Evolutionary conservation across 1,140 invertebrate genomes (phyloP).

Genomic region (Drosophila leontia): DNA sequence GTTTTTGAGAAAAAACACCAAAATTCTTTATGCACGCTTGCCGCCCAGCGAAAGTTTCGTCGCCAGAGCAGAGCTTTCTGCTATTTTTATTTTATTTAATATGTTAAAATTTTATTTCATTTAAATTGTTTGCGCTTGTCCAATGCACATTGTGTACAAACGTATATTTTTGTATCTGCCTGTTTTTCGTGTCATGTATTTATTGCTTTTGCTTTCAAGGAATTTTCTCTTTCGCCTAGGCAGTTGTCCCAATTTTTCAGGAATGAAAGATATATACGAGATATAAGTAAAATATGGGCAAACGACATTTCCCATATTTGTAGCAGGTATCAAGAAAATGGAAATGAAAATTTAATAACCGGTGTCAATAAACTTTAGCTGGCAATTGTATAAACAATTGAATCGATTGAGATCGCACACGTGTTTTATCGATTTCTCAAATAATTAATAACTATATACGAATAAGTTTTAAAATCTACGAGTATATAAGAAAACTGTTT

Average conservation of each 20-base stretch:
- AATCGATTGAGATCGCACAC: constrained; percentile 26
- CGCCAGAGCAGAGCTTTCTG: constrained; percentile 59
- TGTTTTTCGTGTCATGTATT: constrained; percentile 39
- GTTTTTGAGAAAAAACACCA: constrained; percentile 48
- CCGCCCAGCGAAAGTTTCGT: constrained; percentile 59
- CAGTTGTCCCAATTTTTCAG: constrained; percentile 54
- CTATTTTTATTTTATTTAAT: constrained; percentile 63
- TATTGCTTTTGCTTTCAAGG: constrained; percentile 53
- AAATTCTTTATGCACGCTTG: constrained; percentile 48
- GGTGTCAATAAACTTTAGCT: constrained; percentile 68
- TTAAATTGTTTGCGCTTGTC: constrained; percentile 39
- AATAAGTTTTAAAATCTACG: not conserved
- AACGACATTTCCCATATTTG: constrained; percentile 3
- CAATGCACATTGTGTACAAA: constrained; percentile 22
- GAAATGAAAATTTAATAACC: constrained; percentile 38
- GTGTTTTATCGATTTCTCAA: constrained; percentile 14
- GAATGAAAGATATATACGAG: constrained; percentile 15
- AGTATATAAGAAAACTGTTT: not conserved
- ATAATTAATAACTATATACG: not conserved
- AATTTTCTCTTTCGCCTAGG: constrained; percentile 38
- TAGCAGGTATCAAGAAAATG: constrained; percentile 1
- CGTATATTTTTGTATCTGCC: constrained; percentile 31
- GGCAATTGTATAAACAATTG: constrained; percentile 51
- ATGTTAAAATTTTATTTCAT: constrained; percentile 46
- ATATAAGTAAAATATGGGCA: not conserved